Conservation (phyloP, 1,140 invertebrate species). For the Lamellibrachia luymesi region DNA sequence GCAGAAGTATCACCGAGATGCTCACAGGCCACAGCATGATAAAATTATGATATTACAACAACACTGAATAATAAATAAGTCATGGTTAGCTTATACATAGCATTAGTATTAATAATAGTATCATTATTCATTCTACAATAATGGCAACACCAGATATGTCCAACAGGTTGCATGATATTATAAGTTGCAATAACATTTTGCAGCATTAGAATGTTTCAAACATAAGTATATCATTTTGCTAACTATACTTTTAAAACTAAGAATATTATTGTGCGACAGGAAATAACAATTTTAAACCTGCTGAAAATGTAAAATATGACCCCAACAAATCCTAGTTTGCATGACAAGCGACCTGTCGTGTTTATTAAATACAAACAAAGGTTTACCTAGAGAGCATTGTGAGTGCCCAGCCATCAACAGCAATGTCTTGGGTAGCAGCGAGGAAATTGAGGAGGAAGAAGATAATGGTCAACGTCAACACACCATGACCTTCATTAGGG, state of each 20-base stretch:
- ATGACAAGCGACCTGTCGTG: not conserved
- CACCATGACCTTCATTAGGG: conserved; percentile 48
- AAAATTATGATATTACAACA: not conserved
- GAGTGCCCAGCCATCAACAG: conserved; percentile 98
- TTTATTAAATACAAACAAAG: not conserved
- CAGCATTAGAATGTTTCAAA: not conserved
- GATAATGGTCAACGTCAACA: conserved; percentile 75
- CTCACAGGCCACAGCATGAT: not conserved
- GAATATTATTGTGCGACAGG: not conserved
- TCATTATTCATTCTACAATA: not conserved
- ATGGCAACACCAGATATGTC: not conserved
- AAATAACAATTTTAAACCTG: not conserved
- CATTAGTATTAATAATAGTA: not conserved
- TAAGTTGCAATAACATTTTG: too few relatives aligned
- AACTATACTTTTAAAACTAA: not conserved
- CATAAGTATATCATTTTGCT: not conserved
- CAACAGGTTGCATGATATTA: not conserved
- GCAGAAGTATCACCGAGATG: not conserved
- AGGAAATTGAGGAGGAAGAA: conserved; percentile 94
- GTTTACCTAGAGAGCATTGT: conserved; percentile 90
- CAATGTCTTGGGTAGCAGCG: conserved; percentile 98
- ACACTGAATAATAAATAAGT: not conserved
- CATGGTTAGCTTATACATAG: not conserved
- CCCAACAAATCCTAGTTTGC: not conserved
- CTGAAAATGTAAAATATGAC: conserved; percentile 19